Evolutionary conservation across 2,113 vertebrate species (phyloP).

Genomic region (Phalacrocorax aristotelis): DNA sequence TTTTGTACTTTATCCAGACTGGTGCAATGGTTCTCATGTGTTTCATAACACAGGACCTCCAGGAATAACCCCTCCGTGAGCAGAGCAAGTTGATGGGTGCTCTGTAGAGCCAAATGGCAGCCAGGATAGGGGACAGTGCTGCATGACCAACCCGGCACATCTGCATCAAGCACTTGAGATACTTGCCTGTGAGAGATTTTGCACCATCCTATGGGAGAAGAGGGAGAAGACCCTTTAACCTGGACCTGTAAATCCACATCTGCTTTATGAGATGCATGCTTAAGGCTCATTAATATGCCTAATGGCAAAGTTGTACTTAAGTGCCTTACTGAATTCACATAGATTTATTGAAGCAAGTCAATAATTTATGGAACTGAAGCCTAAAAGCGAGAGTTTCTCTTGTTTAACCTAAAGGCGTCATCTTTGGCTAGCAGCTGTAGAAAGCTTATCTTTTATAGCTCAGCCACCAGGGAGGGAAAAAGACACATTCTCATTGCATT

Average conservation of each 20-base stretch:
- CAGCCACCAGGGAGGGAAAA: neutral
- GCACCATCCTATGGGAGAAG: neutral
- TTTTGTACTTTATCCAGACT: neutral
- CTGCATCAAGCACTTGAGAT: neutral
- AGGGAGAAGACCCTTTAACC: neutral
- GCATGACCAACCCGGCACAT: rapidly evolving
- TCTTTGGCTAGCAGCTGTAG: neutral
- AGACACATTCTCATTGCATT: neutral
- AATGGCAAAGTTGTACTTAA: neutral
- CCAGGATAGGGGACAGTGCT: neutral
- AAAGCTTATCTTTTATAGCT: neutral
- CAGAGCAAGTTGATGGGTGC: neutral
- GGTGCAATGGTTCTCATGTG: rapidly evolving
- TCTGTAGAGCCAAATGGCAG: neutral
- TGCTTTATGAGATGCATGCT: neutral
- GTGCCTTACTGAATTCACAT: neutral
- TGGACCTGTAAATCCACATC: neutral
- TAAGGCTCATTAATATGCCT: neutral
- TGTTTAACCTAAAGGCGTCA: neutral
- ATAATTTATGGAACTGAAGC: neutral
- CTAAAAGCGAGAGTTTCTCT: neutral
- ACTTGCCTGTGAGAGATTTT: neutral
- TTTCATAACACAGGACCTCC: neutral
- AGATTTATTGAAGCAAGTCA: neutral
- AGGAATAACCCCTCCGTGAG: neutral